Base-by-base conservation (phyloP, 2,113 vertebrate genomes). In the Rhinichthys klamathensis region DNA sequence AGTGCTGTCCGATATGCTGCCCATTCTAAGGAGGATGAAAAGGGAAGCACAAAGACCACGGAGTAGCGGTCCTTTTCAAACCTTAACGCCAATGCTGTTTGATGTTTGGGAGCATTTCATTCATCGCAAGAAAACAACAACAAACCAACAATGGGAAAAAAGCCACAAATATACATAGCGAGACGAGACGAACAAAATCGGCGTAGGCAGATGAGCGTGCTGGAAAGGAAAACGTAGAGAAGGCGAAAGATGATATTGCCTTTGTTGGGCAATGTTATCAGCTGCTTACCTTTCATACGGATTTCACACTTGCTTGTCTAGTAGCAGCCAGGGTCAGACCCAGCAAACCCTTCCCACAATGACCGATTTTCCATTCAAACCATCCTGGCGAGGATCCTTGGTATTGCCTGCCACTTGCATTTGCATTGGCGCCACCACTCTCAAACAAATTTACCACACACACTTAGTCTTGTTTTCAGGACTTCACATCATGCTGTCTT, bases 271-370 rank as follows among this genome's bases (percentile, higher is more conserved):
- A 90, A 92, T 92, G 92, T 93, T 74, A 95, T 95, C 93, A 93
- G 93, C 93, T 95, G 93, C 93, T 95, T 88, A 94, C 92, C 93
- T 93, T 93, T 96, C 95, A 95, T 91, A 78, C 90, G 90, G 91
- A 96, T 96, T 96, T 95, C 95, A 96, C 94, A 95, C 93, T 94
- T 70, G 87, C 92, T 84, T 84, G 93, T 95, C 94, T 90, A 67
- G 77, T 84, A 87, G 91, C 56, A 86, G 91, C 86, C 89, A 73
- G 93, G 95, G 95, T 95, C 95, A 95, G 86, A 89, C 86, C 83
- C 88, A 83, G 91, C 89, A 91, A 70, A 93, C 88, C 91, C 92
- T 89, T 87, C 88, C 89, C 93, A 95, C 94, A 96, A 94, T 93
- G 92, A 92, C 90, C 88, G 87, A 85, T 94, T 93, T 89, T 93